Evolutionary conservation across 2,113 vertebrate species (phyloP).

Genomic region (Ptychochromis oligacanthus): DNA sequence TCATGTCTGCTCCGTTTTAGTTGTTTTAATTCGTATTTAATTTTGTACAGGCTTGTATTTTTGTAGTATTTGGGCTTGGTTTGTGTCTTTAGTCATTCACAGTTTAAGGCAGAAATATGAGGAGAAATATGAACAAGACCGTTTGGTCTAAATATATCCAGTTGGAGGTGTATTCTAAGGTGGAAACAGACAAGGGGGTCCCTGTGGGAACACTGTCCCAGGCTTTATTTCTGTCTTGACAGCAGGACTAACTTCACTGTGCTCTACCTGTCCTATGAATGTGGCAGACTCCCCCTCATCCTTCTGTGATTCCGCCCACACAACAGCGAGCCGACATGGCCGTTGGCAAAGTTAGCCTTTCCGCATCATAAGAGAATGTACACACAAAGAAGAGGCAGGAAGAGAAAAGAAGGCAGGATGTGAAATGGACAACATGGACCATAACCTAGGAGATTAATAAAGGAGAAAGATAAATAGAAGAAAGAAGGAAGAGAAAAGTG

Average conservation of each 20-base stretch:
- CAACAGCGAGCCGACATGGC: constrained; percentile 57
- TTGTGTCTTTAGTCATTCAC: constrained; percentile 35
- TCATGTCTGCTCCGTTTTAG: background rate
- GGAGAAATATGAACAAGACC: constrained; percentile 10
- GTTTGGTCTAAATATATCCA: constrained; percentile 58
- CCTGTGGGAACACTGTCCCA: constrained; percentile 44
- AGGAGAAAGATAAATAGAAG: constrained; percentile 17
- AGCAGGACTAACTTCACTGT: constrained; percentile 48
- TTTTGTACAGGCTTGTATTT: background rate
- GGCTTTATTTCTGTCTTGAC: constrained; percentile 57
- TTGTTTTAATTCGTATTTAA: background rate
- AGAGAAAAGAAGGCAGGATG: background rate
- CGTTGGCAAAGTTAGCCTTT: constrained; percentile 60
- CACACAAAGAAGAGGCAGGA: background rate
- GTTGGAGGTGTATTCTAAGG: constrained; percentile 55
- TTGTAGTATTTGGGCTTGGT: background rate
- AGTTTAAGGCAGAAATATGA: constrained; percentile 20
- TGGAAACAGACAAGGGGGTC: constrained; percentile 46
- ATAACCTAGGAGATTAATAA: constrained; percentile 30
- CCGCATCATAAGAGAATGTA: constrained; percentile 13
- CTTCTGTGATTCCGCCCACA: constrained; percentile 60
- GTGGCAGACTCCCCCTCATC: constrained; percentile 57
- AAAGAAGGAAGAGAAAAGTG: background rate
- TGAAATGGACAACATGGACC: constrained; percentile 16
- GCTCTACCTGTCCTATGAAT: constrained; percentile 63